Base-by-base conservation (phyloP, 2,888 invertebrate genomes). In the Orthosia gothica region DNA sequence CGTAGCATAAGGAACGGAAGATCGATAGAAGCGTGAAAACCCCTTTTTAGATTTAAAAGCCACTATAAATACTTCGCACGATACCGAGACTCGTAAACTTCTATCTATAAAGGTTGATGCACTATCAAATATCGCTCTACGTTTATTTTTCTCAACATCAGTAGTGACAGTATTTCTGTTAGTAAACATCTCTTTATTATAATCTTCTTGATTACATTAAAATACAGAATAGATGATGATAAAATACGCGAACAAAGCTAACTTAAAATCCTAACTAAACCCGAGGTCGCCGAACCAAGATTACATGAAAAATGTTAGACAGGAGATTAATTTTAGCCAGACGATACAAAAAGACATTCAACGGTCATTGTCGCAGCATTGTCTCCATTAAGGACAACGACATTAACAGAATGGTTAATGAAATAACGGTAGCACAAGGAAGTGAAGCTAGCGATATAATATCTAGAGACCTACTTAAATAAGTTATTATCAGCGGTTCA, bases 401-500 rank as follows among this genome's bases (percentile, higher is more conserved):
- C 76, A 70, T 72, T 54, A 65, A 26, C 47, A 79, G 81, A 86
- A 86, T 86, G 45, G 61, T 69, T 78, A 88, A 89, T 85, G 70
- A 83, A 81, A 61, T 84, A 88, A 83, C 85, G 82, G 85, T 76
- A 77, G 45, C 45, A 75, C 57, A 68, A 82, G 75, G 63, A 83
- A 76, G 71, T 82, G 82, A 84, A 80, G 76, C 78, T 79, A 81
- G 83, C 70, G 72, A 81, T 85, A 82, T 83, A 79, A 83, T 81
- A 81, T 81, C 75, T 80, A 81, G 79, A 85, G 80, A 84, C 81
- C 76, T 84, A 83, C 85, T 86, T 87, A 74, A 85, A 79, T 81
- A 76, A 83, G 82, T 88, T 85, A 87, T 90, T 87, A 89, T 77
- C 80, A 81, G 81, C 76, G 82, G 83, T 86, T 85, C 78, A 87